phyloP scores from a whole-genome alignment of 1,140 invertebrate species.

The Tetragnatha versicolor region DNA sequence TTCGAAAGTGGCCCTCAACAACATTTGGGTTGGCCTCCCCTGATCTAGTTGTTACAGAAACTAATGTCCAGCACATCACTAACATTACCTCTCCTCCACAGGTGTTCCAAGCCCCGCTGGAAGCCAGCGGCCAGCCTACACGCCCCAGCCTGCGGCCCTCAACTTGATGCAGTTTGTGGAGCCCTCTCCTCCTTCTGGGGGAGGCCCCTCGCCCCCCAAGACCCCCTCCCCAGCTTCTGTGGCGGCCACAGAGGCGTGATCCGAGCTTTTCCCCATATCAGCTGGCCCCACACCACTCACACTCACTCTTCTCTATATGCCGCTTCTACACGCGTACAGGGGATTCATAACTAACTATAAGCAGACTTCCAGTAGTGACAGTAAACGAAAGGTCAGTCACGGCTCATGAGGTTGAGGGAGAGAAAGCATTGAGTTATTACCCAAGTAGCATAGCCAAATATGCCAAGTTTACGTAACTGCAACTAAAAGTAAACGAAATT shows the following conservation, averaged over 20 bases:
- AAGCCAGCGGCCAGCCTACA: constrained; percentile 46
- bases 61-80: not conserved
- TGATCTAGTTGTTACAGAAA: not conserved
- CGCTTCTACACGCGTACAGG: constrained; percentile 30
- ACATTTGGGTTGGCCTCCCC: not conserved
- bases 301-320: not conserved
- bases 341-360: too few species aligned
- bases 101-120: constrained; percentile 47
- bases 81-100: not conserved
- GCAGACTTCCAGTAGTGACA: constrained; percentile 45
- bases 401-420: too few species aligned
- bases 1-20: too few species aligned
- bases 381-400: not conserved
- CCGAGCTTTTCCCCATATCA: constrained; percentile 50
- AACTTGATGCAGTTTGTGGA: constrained; percentile 51
- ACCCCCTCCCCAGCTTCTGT: constrained; percentile 43
- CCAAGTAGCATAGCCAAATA: too few species aligned
- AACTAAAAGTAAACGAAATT: too few species aligned
- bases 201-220: constrained; percentile 29
- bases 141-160: constrained; percentile 28
- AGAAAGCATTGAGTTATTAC: too few species aligned
- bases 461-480: too few species aligned
- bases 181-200: not conserved
- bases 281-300: not conserved
- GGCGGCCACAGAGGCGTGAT: constrained; percentile 44